Base-by-base conservation (phyloP, 2,113 vertebrate genomes). In the Chloroceryle aenea region DNA sequence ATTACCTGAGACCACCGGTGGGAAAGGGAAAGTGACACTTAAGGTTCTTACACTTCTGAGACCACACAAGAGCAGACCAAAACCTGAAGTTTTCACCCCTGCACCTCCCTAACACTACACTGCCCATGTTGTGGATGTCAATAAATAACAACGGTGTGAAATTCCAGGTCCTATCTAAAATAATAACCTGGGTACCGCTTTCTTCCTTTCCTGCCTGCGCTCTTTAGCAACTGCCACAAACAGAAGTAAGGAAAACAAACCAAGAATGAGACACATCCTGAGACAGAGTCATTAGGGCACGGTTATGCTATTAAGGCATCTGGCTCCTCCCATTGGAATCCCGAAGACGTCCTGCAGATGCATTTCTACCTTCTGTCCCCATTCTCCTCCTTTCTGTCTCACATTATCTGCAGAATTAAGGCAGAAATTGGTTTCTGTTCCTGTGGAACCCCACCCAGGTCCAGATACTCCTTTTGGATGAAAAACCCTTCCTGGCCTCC, bases 401-500 rank as follows among this genome's bases (percentile, higher is more conserved):
- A 66, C 2, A 5, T 45, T 89, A 87, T 43, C 48, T 67, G 58
- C 27, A 67, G 69, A 85, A 91, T 61, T 75, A 55, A 78, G 4
- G 30, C 3, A 2, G 52, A 94, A 96, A 94, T 61, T 83, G 76
- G 67, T 96, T 95, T 95, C 94, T 95, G 40, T 85, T 88, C 40
- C 77, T 47, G 77, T 95, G 21, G 77, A 95, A 93, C 94, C 95
- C 94, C 95, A 95, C 96, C 96, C 89, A 47, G 58, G 50, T 61
- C 62, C 95, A 96, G 90, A 97, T 97, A 97, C 84, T 97, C 72
- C 72, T 92, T 92, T 81, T 68, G 82, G 91, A 96, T 50, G 94
- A 97, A 95, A 93, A 95, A 87, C 94, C 50, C 76, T 96, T 92
- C 86, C 88, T 87, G 83, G 83, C 82, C 87, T 92, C 94, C 86